Evolutionary conservation across 2,113 vertebrate genomes (phyloP), one percentile per base, ranked within the genome.

Genomic region (Centropristis striata): DNA sequence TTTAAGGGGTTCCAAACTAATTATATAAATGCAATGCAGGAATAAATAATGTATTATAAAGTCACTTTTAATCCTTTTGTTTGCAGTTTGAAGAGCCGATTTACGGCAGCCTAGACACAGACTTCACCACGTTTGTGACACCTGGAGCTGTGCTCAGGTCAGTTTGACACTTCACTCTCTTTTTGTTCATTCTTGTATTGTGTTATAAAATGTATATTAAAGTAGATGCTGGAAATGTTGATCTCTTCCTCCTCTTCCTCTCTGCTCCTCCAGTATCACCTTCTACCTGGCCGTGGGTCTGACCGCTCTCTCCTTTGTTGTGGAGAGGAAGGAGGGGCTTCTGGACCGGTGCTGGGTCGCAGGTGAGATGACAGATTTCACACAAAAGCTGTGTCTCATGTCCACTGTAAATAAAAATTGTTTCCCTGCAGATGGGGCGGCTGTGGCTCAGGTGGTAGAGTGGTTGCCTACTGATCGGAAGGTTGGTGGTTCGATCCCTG

Each of bases 241-340:
- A 5, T 59, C 55, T 60, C 36, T 23, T 58, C 68, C 1, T 47
- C 54, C 12, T 57, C 39, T 10, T 36, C 54, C 1, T 58, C 37
- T 4, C n/a, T 42, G 28, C 23, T 9, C 11, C 9, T 72, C 8
- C 80, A 96, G 95, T 28, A 95, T 96, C 77, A 94, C 95, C 39
- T 96, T 95, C 88, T 96, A 95, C 79, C 88, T 96, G 92, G 95
- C 95, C 0, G 90, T 96, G 75, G 95, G 95, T 7, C 87, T 96
- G 83, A 96, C 95, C 0, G 95, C 95, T 0, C 88, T 96, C 28
- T 96, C 95, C 68, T 96, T 96, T 21, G 94, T 96, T 39, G 83
- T 95, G 61, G 95, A 96, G 86, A 93, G 93, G 67, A 96, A 95
- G 71, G 94, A 95, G 58, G 95, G 95, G 0, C 91, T 96, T 54